phyloP scores from a whole-genome alignment of 2,797 vertebrate genomes.

The Naso thynnoides region DNA sequence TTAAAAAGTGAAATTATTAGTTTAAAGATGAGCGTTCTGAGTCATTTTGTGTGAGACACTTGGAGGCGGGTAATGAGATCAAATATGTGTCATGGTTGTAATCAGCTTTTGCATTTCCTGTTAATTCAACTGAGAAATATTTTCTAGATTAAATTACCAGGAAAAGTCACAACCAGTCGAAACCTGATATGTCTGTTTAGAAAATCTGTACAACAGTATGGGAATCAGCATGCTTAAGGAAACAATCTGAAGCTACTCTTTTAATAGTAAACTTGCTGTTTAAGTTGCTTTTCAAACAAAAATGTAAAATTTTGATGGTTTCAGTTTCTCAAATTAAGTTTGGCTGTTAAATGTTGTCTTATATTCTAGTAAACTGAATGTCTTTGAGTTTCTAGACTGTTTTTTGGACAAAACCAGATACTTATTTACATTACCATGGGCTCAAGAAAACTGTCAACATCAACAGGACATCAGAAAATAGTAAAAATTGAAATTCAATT shows the following conservation, averaged over 20 bases:
- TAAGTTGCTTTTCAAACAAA: background rate
- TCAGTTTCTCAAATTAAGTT: background rate
- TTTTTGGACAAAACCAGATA: background rate
- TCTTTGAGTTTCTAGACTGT: background rate
- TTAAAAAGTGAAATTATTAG: background rate
- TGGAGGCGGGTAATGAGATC: background rate
- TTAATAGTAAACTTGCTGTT: too few relatives aligned
- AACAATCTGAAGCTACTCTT: background rate
- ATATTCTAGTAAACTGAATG: background rate
- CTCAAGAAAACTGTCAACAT: background rate
- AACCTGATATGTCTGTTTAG: too few relatives aligned
- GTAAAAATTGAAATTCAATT: too few relatives aligned
- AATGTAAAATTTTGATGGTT: background rate
- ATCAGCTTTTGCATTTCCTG: background rate
- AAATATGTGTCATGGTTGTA: background rate
- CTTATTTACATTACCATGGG: too few relatives aligned
- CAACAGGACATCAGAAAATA: background rate
- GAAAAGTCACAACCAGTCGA: background rate
- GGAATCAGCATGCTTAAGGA: background rate
- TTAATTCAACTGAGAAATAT: background rate
- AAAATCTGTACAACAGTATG: too few relatives aligned
- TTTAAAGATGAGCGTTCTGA: background rate
- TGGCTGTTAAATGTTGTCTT: background rate
- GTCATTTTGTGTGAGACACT: background rate
- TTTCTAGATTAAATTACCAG: background rate